These are phyloP conservation scores for Tetheella fluctuosa DNA, from an alignment of 2,888 invertebrate genomes.

Conservation along the genomic window DNA sequence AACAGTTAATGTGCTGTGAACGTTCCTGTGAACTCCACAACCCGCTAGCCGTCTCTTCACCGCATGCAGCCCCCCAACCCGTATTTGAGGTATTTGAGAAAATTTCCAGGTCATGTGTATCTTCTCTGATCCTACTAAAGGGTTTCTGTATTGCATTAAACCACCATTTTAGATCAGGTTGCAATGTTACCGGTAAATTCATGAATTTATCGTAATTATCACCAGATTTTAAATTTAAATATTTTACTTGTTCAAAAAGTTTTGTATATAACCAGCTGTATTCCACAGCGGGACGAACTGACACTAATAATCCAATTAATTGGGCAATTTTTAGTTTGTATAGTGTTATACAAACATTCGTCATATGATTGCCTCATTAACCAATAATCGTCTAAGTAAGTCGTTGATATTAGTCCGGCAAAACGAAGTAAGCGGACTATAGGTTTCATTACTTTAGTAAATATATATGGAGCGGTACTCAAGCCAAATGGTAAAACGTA, in stretches of 20 bases:
- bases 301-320: conserved; percentile 30
- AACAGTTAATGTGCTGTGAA: conserved; percentile 18
- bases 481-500: conserved; percentile 11
- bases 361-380: not conserved
- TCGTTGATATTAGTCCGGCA: not conserved
- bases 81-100: conserved; percentile 18
- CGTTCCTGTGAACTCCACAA: conserved; percentile 12
- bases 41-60: conserved; percentile 15
- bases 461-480: conserved; percentile 6
- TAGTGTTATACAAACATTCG: too few species aligned
- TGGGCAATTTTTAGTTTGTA: conserved; percentile 19
- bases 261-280: conserved; percentile 46
- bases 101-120: conserved; percentile 10
- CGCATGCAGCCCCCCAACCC: conserved; percentile 18
- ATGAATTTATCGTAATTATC: conserved; percentile 22
- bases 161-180: conserved; percentile 18
- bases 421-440: conserved; percentile 1
- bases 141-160: not conserved
- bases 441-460: conserved; percentile 14
- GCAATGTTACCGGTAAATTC: conserved; percentile 6
- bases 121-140: not conserved
- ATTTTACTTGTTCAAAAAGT: conserved; percentile 29
- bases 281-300: conserved; percentile 41
- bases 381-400: conserved; percentile 12
- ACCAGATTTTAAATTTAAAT: conserved; percentile 20